Percentiles rank a stretch among this genome's conserved stretches.
These are phyloP conservation scores for Typhlichthys eigenmanni DNA, from an alignment of 2,797 vertebrate species.

Conservation along the genomic window DNA sequence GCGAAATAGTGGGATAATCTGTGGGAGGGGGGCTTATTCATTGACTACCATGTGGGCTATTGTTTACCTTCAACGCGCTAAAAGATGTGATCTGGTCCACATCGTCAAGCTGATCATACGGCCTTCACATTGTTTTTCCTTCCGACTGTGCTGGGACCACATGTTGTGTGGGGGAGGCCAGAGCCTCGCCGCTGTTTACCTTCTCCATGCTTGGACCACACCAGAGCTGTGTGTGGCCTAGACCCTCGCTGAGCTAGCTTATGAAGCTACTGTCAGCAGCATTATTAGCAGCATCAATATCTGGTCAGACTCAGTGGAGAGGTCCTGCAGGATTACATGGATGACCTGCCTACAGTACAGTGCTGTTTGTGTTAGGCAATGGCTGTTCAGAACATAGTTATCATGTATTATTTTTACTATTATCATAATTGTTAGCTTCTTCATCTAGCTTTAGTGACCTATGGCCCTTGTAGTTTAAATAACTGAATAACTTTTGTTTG, in stretches of 20 bases:
- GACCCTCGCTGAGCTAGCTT: conserved; percentile 48
- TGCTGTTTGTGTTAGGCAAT: conserved; percentile 43
- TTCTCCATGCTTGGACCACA: conserved; percentile 57
- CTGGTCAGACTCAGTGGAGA: conserved; percentile 41
- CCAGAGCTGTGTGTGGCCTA: conserved; percentile 71
- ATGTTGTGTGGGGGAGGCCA: conserved; percentile 40
- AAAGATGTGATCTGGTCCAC: conserved; percentile 47
- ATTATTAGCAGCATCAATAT: conserved; percentile 41
- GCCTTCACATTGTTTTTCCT: conserved; percentile 64
- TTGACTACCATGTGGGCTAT: not conserved
- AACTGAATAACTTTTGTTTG: too few relatives aligned
- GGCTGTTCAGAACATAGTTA: too few relatives aligned
- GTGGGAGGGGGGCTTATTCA: conserved; percentile 1
- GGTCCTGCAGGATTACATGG: conserved; percentile 63
- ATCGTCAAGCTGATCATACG: conserved; percentile 58
- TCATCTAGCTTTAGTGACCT: too few relatives aligned
- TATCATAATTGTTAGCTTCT: too few relatives aligned
- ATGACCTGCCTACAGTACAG: conserved; percentile 47
- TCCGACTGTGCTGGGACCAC: conserved; percentile 63
- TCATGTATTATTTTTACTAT: too few relatives aligned
- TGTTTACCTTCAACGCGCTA: conserved; percentile 54
- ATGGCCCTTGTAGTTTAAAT: too few relatives aligned
- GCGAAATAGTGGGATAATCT: too few relatives aligned
- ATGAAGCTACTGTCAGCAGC: conserved; percentile 55
- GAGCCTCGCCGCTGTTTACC: conserved; percentile 66